phyloP scores from a whole-genome alignment of 37 sponge, comb jelly and placozoan genomes.

The Mnemiopsis leidyi region DNA sequence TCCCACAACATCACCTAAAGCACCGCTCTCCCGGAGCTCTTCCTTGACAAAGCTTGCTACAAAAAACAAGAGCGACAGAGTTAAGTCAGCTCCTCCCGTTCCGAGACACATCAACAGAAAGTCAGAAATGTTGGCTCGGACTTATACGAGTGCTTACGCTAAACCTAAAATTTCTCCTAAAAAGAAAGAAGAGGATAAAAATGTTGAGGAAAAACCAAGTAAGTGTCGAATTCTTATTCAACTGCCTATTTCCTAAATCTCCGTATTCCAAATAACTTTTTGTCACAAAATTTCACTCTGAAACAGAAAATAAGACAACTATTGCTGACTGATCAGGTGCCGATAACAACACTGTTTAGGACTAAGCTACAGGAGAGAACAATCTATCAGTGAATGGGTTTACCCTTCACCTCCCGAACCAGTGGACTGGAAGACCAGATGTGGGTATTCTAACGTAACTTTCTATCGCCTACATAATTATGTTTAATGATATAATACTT shows the following conservation, averaged over 20 bases:
- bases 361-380: conserved; percentile 21
- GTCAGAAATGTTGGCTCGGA: conserved; percentile 30
- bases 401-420: conserved; percentile 61
- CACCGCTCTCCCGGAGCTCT: background rate
- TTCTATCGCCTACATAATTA: no score
- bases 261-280: background rate
- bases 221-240: no score
- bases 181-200: conserved; percentile 14
- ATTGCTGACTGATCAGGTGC: no score
- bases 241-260: background rate
- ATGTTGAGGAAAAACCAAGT: conserved; percentile 24
- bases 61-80: background rate
- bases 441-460: no score
- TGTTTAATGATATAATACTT: no score
- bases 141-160: conserved; percentile 51
- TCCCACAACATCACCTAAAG: conserved; percentile 17
- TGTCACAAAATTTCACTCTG: no score
- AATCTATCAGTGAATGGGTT: conserved; percentile 63
- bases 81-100: conserved; percentile 7
- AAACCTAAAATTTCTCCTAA: conserved; percentile 45
- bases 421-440: conserved; percentile 54
- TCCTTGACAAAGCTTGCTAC: background rate
- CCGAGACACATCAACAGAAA: conserved; percentile 31
- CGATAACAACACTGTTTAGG: background rate
- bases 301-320: no score